Percentiles rank a stretch among this genome's conserved stretches.
These are phyloP conservation scores for Mastigias papua DNA, from an alignment of 30 jellyfish, hydroid and myxozoan species.

Conservation along the genomic window DNA sequence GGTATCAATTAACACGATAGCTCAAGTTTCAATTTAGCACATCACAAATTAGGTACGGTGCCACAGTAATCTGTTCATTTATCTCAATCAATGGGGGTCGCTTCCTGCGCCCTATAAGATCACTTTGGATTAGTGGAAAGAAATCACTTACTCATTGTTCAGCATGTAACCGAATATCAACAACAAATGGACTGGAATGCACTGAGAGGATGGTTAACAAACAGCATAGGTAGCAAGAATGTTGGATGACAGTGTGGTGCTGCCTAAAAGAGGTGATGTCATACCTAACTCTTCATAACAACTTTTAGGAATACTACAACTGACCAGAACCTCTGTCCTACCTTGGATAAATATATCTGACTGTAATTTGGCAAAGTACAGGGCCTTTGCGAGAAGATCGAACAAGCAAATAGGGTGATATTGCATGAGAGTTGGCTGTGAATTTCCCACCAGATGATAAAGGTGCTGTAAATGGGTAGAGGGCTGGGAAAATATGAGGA, in stretches of 20 bases:
- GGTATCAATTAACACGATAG: no score
- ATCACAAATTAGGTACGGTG: no score
- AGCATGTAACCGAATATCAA: constrained; percentile 31
- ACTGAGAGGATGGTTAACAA: constrained; percentile 1
- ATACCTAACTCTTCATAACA: constrained; percentile 34
- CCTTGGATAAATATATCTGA: no score
- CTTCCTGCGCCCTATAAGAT: no score
- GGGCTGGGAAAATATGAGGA: not conserved
- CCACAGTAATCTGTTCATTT: no score
- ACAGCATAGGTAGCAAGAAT: constrained; percentile 36
- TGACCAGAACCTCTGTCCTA: constrained; percentile 22
- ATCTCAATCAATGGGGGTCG: no score
- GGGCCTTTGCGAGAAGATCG: constrained; percentile 13
- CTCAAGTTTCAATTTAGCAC: no score
- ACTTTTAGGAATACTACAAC: constrained; percentile 11
- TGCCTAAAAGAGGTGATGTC: no score
- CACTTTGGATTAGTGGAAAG: no score
- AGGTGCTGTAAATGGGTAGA: not conserved
- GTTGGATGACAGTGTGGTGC: not conserved
- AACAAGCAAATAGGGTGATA: constrained; percentile 14
- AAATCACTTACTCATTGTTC: constrained; percentile 19
- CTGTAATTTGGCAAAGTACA: not conserved
- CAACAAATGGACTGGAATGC: constrained; percentile 14
- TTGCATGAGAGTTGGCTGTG: not conserved
- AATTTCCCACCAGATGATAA: not conserved